A percentile compares a stretch with the other conserved stretches of the same genome.
These are phyloP conservation scores for Hemiprocne comata DNA, from an alignment of 2,113 vertebrate genomes.

Conservation along the genomic window DNA sequence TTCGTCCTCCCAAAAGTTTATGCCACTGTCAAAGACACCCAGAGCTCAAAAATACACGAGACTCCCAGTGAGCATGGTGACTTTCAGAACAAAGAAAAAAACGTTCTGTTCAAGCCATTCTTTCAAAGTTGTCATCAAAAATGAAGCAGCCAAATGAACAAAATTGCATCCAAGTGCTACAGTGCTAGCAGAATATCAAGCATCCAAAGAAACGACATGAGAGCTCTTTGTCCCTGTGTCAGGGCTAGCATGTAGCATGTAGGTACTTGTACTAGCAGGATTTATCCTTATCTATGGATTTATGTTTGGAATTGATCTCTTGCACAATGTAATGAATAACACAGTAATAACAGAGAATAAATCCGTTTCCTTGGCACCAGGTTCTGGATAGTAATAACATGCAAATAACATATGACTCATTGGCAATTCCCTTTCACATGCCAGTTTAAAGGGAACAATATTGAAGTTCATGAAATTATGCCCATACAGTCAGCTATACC, in stretches of 20 bases:
- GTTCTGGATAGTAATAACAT: not conserved
- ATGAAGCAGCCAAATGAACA: not conserved
- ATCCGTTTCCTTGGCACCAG: constrained; percentile 7
- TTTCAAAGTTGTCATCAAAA: not conserved
- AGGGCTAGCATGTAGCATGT: not conserved
- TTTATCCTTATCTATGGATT: not conserved
- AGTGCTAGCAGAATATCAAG: not conserved
- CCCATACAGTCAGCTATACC: not conserved
- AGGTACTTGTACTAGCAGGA: not conserved
- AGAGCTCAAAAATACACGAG: not conserved
- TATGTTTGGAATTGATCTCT: not conserved
- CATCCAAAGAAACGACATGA: not conserved
- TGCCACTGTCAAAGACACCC: not conserved
- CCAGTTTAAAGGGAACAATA: not conserved
- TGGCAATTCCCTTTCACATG: constrained; percentile 16
- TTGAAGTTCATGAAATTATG: not conserved
- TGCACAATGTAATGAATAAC: constrained; percentile 16
- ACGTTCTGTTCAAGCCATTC: not conserved
- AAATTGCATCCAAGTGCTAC: not conserved
- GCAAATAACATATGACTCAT: not conserved
- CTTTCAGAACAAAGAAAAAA: not conserved
- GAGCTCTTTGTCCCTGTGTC: not conserved
- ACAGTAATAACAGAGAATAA: constrained; percentile 36
- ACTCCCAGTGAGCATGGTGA: not conserved
- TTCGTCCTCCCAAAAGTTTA: not conserved